Conservation (phyloP, 2,113 vertebrate species). For the Gymnogyps californianus region DNA sequence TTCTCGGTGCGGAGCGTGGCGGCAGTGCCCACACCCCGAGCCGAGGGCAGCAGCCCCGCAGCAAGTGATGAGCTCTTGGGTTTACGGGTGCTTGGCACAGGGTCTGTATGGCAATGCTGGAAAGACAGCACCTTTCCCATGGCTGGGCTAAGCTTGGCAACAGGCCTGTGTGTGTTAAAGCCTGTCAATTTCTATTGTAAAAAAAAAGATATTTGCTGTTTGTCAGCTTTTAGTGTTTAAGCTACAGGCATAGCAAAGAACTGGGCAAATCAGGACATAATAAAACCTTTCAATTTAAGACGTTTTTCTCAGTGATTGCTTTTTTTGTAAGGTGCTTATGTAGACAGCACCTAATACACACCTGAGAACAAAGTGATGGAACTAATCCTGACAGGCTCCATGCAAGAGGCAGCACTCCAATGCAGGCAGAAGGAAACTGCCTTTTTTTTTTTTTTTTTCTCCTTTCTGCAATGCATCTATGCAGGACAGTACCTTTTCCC, state of each 20-base stretch:
- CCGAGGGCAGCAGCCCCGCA: neutral
- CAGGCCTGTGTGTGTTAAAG: neutral
- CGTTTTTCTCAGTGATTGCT: neutral
- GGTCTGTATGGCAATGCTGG: neutral
- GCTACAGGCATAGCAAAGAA: neutral
- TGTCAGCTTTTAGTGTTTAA: neutral
- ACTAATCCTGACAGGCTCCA: neutral
- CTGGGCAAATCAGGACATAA: neutral
- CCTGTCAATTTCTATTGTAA: neutral
- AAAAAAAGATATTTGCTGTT: neutral
- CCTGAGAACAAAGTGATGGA: neutral
- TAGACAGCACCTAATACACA: neutral
- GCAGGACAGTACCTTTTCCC: neutral
- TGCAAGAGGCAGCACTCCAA: neutral
- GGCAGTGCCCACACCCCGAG: fast-evolving
- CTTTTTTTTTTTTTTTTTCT: neutral
- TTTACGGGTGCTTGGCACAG: neutral
- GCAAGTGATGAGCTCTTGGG: neutral
- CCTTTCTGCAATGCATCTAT: too few relatives aligned
- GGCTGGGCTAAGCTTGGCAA: neutral
- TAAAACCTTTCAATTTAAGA: neutral
- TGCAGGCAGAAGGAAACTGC: neutral
- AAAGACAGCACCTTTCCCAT: neutral
- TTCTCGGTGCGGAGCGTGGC: fast-evolving
- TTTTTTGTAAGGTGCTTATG: neutral